phyloP scores from a whole-genome alignment of 2,113 vertebrate species.

The Naja naja region DNA sequence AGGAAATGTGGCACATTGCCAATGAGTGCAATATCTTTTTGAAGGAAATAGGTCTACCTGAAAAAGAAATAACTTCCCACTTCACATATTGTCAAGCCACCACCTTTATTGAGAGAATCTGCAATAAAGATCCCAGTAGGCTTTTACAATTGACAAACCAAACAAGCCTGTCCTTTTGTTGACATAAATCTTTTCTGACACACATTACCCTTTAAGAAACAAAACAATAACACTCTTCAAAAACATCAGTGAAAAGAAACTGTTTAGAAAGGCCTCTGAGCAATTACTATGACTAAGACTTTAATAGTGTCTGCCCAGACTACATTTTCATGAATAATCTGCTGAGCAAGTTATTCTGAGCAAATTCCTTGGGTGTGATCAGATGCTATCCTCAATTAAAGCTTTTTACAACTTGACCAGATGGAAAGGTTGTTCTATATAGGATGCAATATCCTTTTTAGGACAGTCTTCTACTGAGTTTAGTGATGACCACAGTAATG shows the following conservation, averaged over 20 bases:
- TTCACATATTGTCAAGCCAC: background rate
- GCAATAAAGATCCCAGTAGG: background rate
- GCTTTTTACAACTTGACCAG: slow-evolving; percentile 56
- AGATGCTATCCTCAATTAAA: slow-evolving; percentile 60
- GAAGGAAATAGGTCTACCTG: background rate
- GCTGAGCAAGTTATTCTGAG: slow-evolving; percentile 43
- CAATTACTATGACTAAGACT: slow-evolving; percentile 40
- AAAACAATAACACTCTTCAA: slow-evolving; percentile 3
- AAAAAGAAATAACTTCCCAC: background rate
- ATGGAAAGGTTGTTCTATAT: slow-evolving; percentile 59
- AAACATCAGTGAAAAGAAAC: slow-evolving; percentile 24
- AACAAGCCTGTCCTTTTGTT: background rate
- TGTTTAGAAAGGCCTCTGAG: slow-evolving; percentile 41
- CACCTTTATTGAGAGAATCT: background rate
- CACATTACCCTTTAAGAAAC: background rate
- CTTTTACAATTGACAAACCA: background rate
- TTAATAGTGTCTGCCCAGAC: slow-evolving; percentile 54
- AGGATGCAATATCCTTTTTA: slow-evolving; percentile 45
- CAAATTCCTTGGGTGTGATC: slow-evolving; percentile 55
- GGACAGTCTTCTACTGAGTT: background rate
- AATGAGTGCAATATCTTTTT: background rate
- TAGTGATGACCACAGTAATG: background rate
- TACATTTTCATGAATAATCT: slow-evolving; percentile 58
- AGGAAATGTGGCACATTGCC: background rate
- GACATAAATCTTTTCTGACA: background rate